These are phyloP conservation scores for Fregata magnificens DNA, from an alignment of 2,113 vertebrate species.

Conservation along the genomic window DNA sequence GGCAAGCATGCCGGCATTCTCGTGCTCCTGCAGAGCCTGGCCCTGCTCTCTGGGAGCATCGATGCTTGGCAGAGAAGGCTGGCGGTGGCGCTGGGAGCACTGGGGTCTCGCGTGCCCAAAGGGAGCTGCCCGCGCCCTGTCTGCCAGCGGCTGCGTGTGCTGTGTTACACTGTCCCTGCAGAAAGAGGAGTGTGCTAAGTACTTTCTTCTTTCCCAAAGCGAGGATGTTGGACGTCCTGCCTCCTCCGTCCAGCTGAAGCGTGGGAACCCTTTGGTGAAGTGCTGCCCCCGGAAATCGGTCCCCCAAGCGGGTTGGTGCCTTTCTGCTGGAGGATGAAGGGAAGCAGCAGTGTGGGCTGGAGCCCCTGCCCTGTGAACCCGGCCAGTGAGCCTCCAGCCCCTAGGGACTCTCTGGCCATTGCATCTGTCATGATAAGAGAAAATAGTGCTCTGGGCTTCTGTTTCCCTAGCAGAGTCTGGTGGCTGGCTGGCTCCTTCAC, in stretches of 20 bases:
- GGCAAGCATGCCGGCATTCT: not conserved
- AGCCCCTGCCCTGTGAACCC: not conserved
- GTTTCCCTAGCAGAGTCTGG: not conserved
- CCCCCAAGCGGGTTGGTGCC: not conserved
- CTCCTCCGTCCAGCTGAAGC: not conserved
- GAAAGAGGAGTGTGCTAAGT: not conserved
- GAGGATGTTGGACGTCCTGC: not conserved
- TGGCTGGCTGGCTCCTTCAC: not conserved
- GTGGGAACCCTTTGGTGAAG: conserved; percentile 6
- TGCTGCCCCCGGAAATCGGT: not conserved
- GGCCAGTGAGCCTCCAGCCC: not conserved
- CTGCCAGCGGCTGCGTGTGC: not conserved
- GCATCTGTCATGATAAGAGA: accelerated
- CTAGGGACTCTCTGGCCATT: not conserved
- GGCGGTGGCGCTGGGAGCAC: not conserved
- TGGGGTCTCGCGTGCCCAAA: not conserved
- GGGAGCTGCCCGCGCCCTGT: not conserved
- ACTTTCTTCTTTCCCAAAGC: not conserved
- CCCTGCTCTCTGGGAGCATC: not conserved
- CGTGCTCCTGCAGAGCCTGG: not conserved
- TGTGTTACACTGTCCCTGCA: accelerated
- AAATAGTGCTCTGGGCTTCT: not conserved
- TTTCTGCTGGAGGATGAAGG: not conserved
- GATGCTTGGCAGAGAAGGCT: not conserved
- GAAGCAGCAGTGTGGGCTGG: not conserved